Evolutionary conservation across 2,797 vertebrate genomes (phyloP).

Genomic region (Merluccius polli): DNA sequence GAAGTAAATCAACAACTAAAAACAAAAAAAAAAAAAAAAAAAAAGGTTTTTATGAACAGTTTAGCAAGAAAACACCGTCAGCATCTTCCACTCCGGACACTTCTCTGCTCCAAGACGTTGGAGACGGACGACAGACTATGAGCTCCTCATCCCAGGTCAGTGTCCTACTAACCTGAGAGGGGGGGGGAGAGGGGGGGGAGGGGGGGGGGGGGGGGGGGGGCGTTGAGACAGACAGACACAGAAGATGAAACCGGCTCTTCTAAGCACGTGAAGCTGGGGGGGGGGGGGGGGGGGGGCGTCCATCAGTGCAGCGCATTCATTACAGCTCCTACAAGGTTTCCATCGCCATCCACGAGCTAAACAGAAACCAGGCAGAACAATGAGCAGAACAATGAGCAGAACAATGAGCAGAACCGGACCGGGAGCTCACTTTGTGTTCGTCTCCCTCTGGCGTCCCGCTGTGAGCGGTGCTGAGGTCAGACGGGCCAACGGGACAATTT

Average conservation of each 20-base stretch:
- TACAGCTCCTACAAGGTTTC: neutral
- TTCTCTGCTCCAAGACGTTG: too few species aligned
- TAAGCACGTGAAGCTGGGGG: neutral
- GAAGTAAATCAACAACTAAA: conserved; percentile 4
- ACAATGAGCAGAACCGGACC: neutral
- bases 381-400: neutral
- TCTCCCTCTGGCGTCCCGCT: neutral
- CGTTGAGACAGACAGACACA: conserved; percentile 16
- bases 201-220: neutral
- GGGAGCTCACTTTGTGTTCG: neutral
- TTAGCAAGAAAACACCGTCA: conserved; percentile 63
- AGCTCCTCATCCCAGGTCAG: too few species aligned
- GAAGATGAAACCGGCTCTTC: conserved; percentile 18
- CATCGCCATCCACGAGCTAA: neutral
- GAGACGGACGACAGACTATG: too few species aligned
- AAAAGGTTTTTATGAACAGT: conserved; percentile 69
- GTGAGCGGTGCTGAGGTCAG: neutral
- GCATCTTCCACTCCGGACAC: conserved; percentile 37
- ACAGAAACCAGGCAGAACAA: neutral
- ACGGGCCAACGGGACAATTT: neutral
- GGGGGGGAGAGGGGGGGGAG: too few species aligned
- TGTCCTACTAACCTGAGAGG: too few species aligned
- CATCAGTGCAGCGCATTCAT: conserved; percentile 9
- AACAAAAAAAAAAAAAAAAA: conserved; percentile 16
- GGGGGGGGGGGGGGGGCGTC: neutral